Conservation (phyloP, 2,888 invertebrate genomes). For the Chloroclysta siterata region DNA sequence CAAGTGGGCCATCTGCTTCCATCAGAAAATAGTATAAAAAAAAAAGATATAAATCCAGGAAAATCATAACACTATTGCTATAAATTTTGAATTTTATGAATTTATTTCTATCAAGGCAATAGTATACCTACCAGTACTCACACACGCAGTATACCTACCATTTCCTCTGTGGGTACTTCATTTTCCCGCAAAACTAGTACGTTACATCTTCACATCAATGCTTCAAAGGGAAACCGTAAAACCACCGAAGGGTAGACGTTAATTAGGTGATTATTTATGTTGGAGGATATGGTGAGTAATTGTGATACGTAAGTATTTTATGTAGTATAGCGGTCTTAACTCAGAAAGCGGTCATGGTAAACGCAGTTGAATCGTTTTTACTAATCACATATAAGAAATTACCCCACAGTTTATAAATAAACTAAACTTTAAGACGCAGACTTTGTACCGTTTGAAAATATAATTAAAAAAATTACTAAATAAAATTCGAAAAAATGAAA, state of each 20-base stretch:
- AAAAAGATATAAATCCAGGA: not conserved
- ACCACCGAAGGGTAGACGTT: conserved; percentile 47
- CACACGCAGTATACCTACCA: not conserved
- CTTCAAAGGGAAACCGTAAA: conserved; percentile 44
- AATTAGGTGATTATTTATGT: conserved; percentile 49
- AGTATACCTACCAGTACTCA: conserved; percentile 1
- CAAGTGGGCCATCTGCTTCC: no score
- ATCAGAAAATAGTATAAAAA: no score
- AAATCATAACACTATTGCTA: not conserved
- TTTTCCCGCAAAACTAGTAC: conserved; percentile 9
- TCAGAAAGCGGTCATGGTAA: not conserved
- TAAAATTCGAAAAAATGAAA: not conserved
- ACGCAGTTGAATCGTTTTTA: no score
- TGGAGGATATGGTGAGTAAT: conserved; percentile 33
- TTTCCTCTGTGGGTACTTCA: conserved; percentile 15
- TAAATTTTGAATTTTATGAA: no score
- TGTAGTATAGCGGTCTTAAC: conserved; percentile 10
- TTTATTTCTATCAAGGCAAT: no score
- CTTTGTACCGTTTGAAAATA: no score
- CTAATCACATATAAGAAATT: no score
- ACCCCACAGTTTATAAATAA: no score
- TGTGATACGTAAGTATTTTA: conserved; percentile 23
- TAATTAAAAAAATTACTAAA: no score
- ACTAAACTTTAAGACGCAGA: no score
- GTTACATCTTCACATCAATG: conserved; percentile 34